Evolutionary conservation across 35 echinoderm and acorn worm species (phyloP), one percentile per base, ranked within the genome.

Genomic region (Eucidaris tribuloides): DNA sequence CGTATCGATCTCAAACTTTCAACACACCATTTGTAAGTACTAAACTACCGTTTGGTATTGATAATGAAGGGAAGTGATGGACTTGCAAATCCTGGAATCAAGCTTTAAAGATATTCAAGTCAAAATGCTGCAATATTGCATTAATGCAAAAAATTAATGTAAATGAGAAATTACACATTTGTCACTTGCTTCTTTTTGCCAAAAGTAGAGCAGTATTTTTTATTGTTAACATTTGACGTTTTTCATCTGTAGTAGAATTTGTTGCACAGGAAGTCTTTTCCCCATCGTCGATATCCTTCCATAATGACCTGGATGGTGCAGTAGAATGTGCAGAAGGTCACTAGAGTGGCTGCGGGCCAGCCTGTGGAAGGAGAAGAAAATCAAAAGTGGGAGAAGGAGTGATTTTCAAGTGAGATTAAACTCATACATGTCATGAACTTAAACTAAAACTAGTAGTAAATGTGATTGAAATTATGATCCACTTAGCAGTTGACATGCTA

Each of bases 231-330:
- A n/a, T n/a, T n/a, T n/a, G n/a, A n/a, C n/a, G n/a, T n/a, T n/a
- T n/a, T n/a, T n/a, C n/a, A 15, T 31, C 38, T 27, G 17, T 74
- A 74, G 20, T 84, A 84, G 37, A 84, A 33, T 57, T 84, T 84
- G 43, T 71, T 84, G 23, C 82, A 84, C 61, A 84, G 18, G 7
- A 68, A 84, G 22, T 46, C 65, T 37, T 84, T 84, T 17, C 82
- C 82, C 30, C 48, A 84, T 27, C 71, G 17, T 22, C 65, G 31
- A 41, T 84, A 41, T 48, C 43, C 24, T 15, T 60, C 15, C 61
- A 48, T 84, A 63, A 65, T 52, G 40, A 84, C 13, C 56, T 84
- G 82, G 1, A 84, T 46, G 37, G 65, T 36, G 45, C 36, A 65
- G 40, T 84, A 84, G 45, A 84, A 84, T 27, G 63, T 84, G 11